Percentiles rank a stretch among this genome's conserved stretches.
Evolutionary conservation across 2,888 invertebrate species (phyloP).

Genomic region (Eristalis pertinax): DNA sequence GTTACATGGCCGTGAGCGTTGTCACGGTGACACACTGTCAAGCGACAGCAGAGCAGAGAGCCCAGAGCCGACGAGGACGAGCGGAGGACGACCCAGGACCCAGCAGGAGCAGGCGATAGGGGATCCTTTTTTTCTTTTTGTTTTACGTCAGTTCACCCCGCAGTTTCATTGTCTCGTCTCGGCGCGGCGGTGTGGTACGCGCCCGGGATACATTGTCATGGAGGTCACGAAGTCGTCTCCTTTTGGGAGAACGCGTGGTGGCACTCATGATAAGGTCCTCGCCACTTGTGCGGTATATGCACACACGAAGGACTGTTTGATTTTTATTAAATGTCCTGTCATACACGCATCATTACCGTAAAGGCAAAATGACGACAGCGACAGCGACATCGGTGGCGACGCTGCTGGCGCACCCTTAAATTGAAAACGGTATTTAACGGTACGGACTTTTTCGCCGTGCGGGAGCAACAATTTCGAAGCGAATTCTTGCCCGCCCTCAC

Average conservation of each 20-base stretch:
- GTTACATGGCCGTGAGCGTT: constrained; percentile 24
- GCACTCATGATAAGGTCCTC: constrained; percentile 30
- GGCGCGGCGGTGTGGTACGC: not conserved
- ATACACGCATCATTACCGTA: constrained; percentile 69
- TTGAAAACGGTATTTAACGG: constrained; percentile 62
- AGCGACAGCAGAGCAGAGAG: not conserved
- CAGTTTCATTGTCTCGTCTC: not conserved
- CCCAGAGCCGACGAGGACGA: not conserved
- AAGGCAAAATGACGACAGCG: constrained; percentile 31
- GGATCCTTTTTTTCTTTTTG: constrained; percentile 53
- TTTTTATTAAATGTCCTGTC: constrained; percentile 66
- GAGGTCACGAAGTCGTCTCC: constrained; percentile 50
- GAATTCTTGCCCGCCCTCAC: not conserved
- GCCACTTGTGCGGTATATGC: constrained; percentile 21
- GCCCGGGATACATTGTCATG: constrained; percentile 33
- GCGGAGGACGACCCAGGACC: not conserved
- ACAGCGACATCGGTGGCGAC: not conserved
- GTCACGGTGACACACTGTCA: constrained; percentile 45
- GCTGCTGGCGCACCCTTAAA: constrained; percentile 47
- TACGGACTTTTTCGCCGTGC: constrained; percentile 35
- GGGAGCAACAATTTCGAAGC: constrained; percentile 30
- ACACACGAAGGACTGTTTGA: constrained; percentile 53
- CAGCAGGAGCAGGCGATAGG: constrained; percentile 28
- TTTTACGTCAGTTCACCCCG: constrained; percentile 21
- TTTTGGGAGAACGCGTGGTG: constrained; percentile 10